Evolutionary conservation across 30 jellyfish, hydroid and myxozoan species (phyloP).

Genomic region (Turritopsis dohrnii): DNA sequence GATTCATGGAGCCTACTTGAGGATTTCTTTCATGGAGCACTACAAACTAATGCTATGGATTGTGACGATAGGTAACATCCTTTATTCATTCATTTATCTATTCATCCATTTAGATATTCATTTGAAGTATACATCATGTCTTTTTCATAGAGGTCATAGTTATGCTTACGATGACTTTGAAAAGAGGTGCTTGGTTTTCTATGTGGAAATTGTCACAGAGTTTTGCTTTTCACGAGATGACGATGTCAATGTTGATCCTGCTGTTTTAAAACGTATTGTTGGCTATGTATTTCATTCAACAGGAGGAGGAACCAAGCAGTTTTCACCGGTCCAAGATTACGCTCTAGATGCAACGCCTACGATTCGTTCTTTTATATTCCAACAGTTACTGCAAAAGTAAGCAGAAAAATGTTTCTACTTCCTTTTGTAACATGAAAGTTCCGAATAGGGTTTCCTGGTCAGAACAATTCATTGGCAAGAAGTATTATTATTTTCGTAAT

Average conservation of each 20-base stretch:
- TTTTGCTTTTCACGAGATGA: constrained; percentile 50
- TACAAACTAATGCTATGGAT: neutral
- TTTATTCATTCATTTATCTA: neutral
- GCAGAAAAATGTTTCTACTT: neutral
- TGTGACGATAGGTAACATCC: constrained; percentile 1
- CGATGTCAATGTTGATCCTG: neutral
- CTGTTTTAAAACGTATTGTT: constrained; percentile 38
- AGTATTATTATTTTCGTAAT: neutral
- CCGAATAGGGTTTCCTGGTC: too few relatives aligned
- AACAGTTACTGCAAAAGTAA: constrained; percentile 42
- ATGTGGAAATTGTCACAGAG: constrained; percentile 44
- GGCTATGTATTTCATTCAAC: constrained; percentile 34
- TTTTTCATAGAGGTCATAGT: constrained; percentile 15
- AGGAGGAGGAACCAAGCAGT: constrained; percentile 27
- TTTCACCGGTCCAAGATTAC: constrained; percentile 56
- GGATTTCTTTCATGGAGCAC: constrained; percentile 10
- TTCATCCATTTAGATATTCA: too few relatives aligned
- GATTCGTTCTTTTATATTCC: constrained; percentile 64
- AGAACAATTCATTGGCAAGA: neutral
- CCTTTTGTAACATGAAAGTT: too few relatives aligned
- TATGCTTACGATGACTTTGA: constrained; percentile 30
- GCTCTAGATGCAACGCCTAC: constrained; percentile 61
- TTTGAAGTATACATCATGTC: neutral
- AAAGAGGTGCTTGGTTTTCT: constrained; percentile 43
- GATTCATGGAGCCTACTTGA: constrained; percentile 31